Conservation (phyloP, 2,113 vertebrate genomes). For the Struthidea cinerea region DNA sequence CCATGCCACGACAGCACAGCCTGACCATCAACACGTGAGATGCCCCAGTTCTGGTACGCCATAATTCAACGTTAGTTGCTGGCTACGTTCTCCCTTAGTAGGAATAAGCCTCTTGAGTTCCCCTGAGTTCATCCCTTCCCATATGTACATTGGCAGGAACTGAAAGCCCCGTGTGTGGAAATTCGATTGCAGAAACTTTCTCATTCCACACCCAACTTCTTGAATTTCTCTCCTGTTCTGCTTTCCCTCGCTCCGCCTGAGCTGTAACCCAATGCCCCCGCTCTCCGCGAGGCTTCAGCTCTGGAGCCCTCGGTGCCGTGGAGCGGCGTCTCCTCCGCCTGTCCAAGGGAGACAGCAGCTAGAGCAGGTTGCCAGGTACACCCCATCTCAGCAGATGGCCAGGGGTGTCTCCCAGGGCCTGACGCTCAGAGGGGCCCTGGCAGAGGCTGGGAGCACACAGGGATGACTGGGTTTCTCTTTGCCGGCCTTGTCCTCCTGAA, state of each 20-base stretch:
- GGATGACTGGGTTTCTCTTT: not conserved
- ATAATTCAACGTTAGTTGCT: not conserved
- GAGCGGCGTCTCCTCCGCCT: not conserved
- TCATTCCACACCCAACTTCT: slow-evolving; percentile 24
- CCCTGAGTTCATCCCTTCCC: not conserved
- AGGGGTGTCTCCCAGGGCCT: not conserved
- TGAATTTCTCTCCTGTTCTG: slow-evolving; percentile 37
- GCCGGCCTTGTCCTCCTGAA: not conserved
- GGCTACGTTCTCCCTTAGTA: not conserved
- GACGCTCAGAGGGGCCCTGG: not conserved
- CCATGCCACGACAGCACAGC: not conserved
- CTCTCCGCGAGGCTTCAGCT: not conserved
- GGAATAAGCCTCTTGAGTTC: not conserved
- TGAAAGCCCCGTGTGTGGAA: not conserved
- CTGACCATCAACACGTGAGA: not conserved
- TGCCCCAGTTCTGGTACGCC: not conserved
- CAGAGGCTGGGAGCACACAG: not conserved
- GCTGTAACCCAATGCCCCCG: not conserved
- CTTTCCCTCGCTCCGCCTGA: not conserved
- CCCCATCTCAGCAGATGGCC: fast-evolving
- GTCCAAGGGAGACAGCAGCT: not conserved
- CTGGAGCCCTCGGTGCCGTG: not conserved
- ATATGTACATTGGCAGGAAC: slow-evolving; percentile 38
- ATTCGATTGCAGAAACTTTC: slow-evolving; percentile 13
- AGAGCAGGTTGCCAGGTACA: not conserved